Percentiles rank a stretch among this genome's conserved stretches.
Evolutionary conservation across 92 coral and sea anemone species (phyloP).

Genomic region (Palythoa grandis): DNA sequence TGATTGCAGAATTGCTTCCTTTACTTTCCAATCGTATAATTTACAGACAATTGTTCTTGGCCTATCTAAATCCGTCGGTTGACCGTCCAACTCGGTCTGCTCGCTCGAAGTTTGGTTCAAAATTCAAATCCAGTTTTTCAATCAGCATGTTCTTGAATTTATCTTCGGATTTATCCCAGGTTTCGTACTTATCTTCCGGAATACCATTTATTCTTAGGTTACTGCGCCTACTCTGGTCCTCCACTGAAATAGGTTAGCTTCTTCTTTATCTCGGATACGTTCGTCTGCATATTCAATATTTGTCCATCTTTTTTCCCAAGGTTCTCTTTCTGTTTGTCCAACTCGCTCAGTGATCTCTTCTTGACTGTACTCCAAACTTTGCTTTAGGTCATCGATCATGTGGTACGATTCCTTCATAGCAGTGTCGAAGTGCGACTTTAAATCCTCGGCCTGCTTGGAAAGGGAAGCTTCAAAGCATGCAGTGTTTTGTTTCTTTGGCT

Average conservation of each 20-base stretch:
- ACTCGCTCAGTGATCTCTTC: background rate
- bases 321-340: background rate
- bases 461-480: background rate
- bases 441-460: background rate
- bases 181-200: background rate
- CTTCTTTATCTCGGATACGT: background rate
- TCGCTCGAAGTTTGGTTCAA: background rate
- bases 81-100: background rate
- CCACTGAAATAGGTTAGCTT: background rate
- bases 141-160: background rate
- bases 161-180: background rate
- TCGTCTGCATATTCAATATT: background rate
- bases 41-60: background rate
- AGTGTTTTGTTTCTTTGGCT: background rate
- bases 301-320: background rate
- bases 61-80: background rate
- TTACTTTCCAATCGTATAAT: background rate
- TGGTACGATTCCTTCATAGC: constrained; percentile 4
- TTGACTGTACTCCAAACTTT: background rate
- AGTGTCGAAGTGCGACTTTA: constrained; percentile 9
- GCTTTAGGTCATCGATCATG: background rate
- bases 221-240: constrained; percentile 1
- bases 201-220: constrained; percentile 3
- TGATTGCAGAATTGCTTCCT: background rate
- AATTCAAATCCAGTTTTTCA: background rate